These are phyloP conservation scores for Eciton burchellii DNA, from an alignment of 1,140 invertebrate species.

Conservation along the genomic window DNA sequence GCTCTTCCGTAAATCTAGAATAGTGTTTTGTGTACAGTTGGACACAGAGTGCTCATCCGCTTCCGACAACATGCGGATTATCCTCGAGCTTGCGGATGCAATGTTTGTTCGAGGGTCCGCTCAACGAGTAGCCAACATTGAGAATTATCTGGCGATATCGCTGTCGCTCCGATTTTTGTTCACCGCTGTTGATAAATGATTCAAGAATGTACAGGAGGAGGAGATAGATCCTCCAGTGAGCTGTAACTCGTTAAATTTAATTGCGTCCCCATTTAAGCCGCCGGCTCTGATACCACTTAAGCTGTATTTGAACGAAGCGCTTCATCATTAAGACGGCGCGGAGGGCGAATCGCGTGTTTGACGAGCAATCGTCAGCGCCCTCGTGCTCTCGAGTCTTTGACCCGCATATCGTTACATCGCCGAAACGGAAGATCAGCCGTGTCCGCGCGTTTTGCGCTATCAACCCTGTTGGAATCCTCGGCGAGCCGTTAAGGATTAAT, in stretches of 20 bases:
- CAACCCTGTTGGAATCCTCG: neutral
- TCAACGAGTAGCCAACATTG: neutral
- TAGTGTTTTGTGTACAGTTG: too few species aligned
- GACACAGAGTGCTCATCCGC: too few species aligned
- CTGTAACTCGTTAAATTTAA: slow-evolving; percentile 3
- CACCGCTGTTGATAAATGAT: neutral
- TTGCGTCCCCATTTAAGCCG: neutral
- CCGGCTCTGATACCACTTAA: neutral
- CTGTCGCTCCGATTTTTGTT: neutral
- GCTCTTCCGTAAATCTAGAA: neutral
- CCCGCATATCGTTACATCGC: neutral
- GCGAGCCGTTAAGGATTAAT: neutral
- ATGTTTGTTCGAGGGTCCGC: neutral
- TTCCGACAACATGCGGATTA: too few species aligned
- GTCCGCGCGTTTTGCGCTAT: neutral
- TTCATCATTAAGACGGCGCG: neutral
- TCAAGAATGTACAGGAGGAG: neutral
- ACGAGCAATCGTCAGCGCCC: too few species aligned
- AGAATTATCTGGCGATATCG: neutral
- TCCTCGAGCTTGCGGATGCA: too few species aligned
- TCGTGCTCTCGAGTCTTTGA: neutral
- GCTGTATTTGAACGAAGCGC: neutral
- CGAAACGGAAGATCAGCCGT: too few species aligned
- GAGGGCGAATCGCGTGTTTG: neutral
- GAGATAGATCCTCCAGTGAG: neutral